These are phyloP conservation scores for Scaptomyza caliginosa DNA, from an alignment of 2,888 invertebrate genomes.

Conservation along the genomic window DNA sequence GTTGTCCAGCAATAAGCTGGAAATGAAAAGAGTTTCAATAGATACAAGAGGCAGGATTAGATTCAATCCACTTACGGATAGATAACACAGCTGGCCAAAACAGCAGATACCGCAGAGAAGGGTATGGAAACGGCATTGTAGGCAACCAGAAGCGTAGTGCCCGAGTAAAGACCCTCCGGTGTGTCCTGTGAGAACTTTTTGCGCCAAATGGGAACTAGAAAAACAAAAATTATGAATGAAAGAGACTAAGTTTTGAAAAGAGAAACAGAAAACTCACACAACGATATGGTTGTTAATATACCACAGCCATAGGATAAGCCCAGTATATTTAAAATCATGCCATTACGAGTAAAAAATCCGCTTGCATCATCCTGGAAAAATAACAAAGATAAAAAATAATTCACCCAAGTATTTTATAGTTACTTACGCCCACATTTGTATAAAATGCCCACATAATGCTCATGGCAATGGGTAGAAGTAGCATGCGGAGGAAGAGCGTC, in stretches of 20 bases:
- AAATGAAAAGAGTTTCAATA: background rate
- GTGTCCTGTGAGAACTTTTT: slow-evolving; percentile 96
- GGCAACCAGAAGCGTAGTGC: slow-evolving; percentile 91
- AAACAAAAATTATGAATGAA: background rate
- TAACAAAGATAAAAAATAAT: background rate
- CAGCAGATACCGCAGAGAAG: slow-evolving; percentile 90
- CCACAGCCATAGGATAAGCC: slow-evolving; percentile 83
- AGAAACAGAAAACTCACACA: slow-evolving; percentile 66
- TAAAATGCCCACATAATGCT: slow-evolving; percentile 92
- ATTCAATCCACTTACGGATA: slow-evolving; percentile 87
- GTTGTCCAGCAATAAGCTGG: slow-evolving; percentile 80
- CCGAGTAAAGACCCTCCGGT: slow-evolving; percentile 94
- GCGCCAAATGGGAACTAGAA: slow-evolving; percentile 91
- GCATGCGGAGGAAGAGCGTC: slow-evolving; percentile 90
- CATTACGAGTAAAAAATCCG: slow-evolving; percentile 83
- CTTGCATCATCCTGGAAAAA: slow-evolving; percentile 80
- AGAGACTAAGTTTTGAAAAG: background rate
- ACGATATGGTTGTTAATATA: slow-evolving; percentile 81
- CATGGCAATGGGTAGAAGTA: slow-evolving; percentile 91
- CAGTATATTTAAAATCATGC: slow-evolving; percentile 83
- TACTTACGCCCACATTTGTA: slow-evolving; percentile 83
- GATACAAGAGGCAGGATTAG: background rate
- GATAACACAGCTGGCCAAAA: slow-evolving; percentile 89
- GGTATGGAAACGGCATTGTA: slow-evolving; percentile 93
- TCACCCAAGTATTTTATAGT: background rate